Evolutionary conservation across 1,140 invertebrate species (phyloP), one percentile per base, ranked within the genome.

Genomic region (Zaprionus kolodkinae): DNA sequence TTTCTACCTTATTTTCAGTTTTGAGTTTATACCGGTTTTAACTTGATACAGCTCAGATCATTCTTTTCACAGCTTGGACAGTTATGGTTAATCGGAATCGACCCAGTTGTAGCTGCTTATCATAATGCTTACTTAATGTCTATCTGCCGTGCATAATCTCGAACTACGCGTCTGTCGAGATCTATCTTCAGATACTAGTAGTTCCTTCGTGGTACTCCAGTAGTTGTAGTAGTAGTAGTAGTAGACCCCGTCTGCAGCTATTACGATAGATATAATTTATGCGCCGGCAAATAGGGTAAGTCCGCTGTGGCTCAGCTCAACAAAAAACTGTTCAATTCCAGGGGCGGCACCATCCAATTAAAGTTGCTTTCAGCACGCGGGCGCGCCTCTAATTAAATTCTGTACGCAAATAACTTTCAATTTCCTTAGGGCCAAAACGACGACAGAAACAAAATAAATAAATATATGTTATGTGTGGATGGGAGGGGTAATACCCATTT

Each of bases 331-430:
- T 50, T 50, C 17, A 50, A 50, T 50, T 50, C 45, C 17, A 25
- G 45, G 45, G 45, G 45, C 45, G 45, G 35, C 6, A 1, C 12
- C 60, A 55, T 7, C 17, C 10, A 68, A 21, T 61, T 60, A 40
- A 68, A 72, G 33, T 65, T 65, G 21, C 62, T 67, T 69, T 74
- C 43, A 67, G 43, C 64, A 43, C 5, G 9, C 50, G 48, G 48
- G n/a, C 33, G 21, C 55, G 30, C 86, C 17, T 75, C 43, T 76
- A 76, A 87, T 79, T 86, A 68, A 87, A 87, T 87, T 87, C 84
- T 80, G 65, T 75, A 72, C 77, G 62, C 81, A 77, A 83, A 84
- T 73, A 80, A 87, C 84, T 87, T 88, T 87, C 80, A 84, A 77
- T 87, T 87, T 82, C 72, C 83, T 79, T 82, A 36, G 43, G 63